These are phyloP conservation scores for Bubo scandiacus DNA, from an alignment of 2,113 vertebrate species.

Conservation along the genomic window DNA sequence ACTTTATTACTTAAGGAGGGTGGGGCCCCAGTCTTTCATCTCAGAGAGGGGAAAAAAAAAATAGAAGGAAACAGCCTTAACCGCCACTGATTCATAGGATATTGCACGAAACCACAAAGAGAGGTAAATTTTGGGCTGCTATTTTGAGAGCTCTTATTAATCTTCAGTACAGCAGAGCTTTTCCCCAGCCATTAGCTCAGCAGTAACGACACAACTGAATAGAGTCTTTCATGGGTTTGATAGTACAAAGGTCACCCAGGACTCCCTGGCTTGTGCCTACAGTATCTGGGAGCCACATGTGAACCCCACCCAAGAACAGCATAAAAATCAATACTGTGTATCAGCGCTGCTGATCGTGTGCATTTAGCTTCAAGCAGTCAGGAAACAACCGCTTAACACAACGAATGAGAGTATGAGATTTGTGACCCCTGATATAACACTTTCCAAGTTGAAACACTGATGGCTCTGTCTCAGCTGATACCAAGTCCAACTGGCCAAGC, in stretches of 20 bases:
- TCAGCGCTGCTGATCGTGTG: neutral
- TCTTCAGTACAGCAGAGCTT: neutral
- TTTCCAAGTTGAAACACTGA: neutral
- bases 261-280: neutral
- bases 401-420: rapidly evolving
- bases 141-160: neutral
- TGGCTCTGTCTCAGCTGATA: neutral
- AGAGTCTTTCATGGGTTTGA: neutral
- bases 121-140: neutral
- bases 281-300: neutral
- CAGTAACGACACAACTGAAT: neutral
- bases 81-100: neutral
- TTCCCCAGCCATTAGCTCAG: neutral
- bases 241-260: neutral
- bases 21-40: neutral
- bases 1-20: neutral
- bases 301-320: neutral
- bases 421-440: neutral
- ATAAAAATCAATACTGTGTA: neutral
- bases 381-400: neutral
- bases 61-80: neutral
- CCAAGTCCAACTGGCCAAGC: neutral
- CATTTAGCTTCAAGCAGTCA: neutral
- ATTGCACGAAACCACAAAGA: neutral
- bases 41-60: neutral